phyloP scores from a whole-genome alignment of 1,140 invertebrate genomes.

The Penaeus japonicus region DNA sequence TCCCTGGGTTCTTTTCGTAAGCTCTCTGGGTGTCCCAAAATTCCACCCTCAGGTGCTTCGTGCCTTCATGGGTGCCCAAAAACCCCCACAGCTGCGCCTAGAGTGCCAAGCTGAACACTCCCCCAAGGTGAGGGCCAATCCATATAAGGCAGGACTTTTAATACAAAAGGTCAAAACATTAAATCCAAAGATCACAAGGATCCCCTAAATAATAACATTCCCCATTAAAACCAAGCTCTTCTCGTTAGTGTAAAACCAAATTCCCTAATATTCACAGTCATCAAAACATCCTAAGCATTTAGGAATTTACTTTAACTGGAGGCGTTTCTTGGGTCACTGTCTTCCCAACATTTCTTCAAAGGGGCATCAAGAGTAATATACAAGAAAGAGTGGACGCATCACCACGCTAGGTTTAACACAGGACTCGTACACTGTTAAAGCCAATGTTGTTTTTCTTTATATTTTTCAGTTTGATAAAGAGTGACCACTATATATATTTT shows the following conservation, averaged over 20 bases:
- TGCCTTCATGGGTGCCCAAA: constrained; percentile 1
- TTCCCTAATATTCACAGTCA: background rate
- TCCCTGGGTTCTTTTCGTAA: background rate
- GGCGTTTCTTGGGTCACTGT: too few species aligned
- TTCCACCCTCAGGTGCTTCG: background rate
- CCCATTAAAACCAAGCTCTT: constrained; percentile 27
- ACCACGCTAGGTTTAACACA: too few species aligned
- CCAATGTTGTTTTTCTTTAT: too few species aligned
- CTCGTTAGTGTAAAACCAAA: background rate
- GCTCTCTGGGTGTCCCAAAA: background rate
- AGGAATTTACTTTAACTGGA: too few species aligned
- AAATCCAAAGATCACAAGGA: constrained; percentile 2
- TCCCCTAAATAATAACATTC: constrained; percentile 26
- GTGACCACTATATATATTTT: too few species aligned
- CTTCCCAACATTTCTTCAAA: too few species aligned
- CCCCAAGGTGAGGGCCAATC: constrained; percentile 17
- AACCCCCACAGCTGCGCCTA: constrained; percentile 14
- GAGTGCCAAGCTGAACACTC: constrained; percentile 25
- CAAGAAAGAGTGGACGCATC: too few species aligned
- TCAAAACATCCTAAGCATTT: background rate
- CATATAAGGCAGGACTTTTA: constrained; percentile 47
- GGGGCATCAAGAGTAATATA: too few species aligned
- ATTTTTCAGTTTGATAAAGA: too few species aligned
- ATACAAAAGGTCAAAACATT: constrained; percentile 38
- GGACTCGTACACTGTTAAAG: too few species aligned